Conservation (phyloP, 2,888 invertebrate species). For the Brenthis hecate region DNA sequence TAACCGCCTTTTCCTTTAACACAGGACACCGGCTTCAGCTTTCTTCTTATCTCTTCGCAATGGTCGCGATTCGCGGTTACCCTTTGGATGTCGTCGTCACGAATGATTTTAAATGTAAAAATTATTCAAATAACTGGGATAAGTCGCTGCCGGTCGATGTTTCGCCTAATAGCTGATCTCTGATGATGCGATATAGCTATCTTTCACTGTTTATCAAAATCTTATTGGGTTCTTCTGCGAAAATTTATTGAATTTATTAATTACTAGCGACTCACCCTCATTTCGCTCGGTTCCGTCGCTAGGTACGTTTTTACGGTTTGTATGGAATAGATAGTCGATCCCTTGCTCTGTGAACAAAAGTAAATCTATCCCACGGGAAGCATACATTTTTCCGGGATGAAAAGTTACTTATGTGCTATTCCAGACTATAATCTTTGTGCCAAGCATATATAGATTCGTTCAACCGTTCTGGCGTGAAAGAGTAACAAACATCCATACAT, state of each 20-base stretch:
- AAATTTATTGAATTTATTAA: not conserved
- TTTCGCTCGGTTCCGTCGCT: too few species aligned
- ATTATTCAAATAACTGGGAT: conserved; percentile 79
- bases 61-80: conserved; percentile 80
- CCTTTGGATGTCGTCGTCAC: conserved; percentile 81
- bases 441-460: too few species aligned
- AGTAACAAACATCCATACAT: not conserved
- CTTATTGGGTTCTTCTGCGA: not conserved
- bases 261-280: not conserved
- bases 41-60: conserved; percentile 77
- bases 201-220: conserved; percentile 12
- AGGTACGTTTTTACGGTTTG: too few species aligned
- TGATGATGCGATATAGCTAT: conserved; percentile 36
- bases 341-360: too few species aligned
- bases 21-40: conserved; percentile 53
- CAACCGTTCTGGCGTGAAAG: too few species aligned
- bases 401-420: too few species aligned
- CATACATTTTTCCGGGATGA: too few species aligned
- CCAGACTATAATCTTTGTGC: too few species aligned
- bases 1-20: conserved; percentile 20
- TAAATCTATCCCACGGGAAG: too few species aligned
- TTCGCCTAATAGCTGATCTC: conserved; percentile 49
- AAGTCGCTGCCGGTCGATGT: conserved; percentile 69
- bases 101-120: conserved; percentile 83
- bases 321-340: too few species aligned